Conservation (phyloP, 2,888 invertebrate genomes). For the Lochmaea crataegi region DNA sequence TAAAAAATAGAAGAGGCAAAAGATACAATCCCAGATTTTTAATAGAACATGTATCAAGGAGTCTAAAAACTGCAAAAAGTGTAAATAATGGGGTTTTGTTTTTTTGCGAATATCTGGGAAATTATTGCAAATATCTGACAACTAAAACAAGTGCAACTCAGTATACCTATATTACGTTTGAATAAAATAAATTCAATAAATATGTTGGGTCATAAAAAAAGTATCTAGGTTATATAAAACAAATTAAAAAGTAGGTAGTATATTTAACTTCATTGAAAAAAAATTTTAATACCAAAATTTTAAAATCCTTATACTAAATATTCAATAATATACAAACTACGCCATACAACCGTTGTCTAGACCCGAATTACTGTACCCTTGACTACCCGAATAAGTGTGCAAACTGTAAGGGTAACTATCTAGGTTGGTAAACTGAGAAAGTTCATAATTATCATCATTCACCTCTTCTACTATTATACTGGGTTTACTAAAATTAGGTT, state of each 20-base stretch:
- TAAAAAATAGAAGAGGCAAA: slow-evolving; percentile 32
- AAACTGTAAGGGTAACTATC: slow-evolving; percentile 61
- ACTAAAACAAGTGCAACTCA: not conserved
- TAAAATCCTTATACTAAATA: not conserved
- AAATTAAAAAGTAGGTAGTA: not conserved
- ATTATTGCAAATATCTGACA: too few relatives aligned
- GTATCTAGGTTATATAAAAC: not conserved
- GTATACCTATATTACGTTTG: too few relatives aligned
- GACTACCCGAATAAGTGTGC: slow-evolving; percentile 69
- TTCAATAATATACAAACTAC: slow-evolving; percentile 58
- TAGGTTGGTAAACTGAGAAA: slow-evolving; percentile 69
- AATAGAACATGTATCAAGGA: not conserved
- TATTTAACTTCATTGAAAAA: not conserved
- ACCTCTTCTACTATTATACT: slow-evolving; percentile 69
- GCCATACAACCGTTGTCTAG: slow-evolving; percentile 75
- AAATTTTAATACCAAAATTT: not conserved
- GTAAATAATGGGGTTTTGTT: not conserved
- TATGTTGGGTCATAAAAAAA: not conserved
- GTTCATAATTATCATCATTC: slow-evolving; percentile 66
- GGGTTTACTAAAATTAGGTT: slow-evolving; percentile 53
- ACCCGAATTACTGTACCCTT: slow-evolving; percentile 68
- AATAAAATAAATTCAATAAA: not conserved
- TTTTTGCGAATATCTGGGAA: too few relatives aligned
- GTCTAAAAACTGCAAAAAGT: not conserved
- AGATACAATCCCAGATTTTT: slow-evolving; percentile 4